phyloP scores from a whole-genome alignment of 2,888 invertebrate species.

The Ceratothoa steindachneri region DNA sequence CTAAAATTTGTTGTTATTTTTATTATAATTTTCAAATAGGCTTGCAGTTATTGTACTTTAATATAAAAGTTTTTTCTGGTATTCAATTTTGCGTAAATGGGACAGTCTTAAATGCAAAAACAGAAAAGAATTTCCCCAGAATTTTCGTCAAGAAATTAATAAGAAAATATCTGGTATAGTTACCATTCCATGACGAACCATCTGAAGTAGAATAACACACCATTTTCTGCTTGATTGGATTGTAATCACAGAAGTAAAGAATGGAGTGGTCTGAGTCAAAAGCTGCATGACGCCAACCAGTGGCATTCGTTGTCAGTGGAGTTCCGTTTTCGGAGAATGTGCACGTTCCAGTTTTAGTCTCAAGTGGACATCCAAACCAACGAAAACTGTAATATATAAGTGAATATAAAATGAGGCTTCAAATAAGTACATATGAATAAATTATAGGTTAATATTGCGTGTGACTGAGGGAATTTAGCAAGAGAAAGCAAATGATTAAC shows the following conservation, averaged over 20 bases:
- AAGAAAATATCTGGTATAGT: too few species aligned
- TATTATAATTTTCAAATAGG: too few species aligned
- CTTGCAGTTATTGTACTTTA: too few species aligned
- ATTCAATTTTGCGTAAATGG: too few species aligned
- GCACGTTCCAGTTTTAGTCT: conserved; percentile 6
- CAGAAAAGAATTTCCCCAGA: too few species aligned
- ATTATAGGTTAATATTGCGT: too few species aligned
- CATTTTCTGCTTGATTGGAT: conserved; percentile 18
- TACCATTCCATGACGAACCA: conserved; percentile 37
- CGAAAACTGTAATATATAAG: conserved; percentile 14
- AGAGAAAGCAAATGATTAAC: too few species aligned
- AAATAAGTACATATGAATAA: neutral
- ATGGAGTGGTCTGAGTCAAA: conserved; percentile 17
- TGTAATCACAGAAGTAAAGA: conserved; percentile 36
- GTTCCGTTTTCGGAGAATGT: neutral
- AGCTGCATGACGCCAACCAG: conserved; percentile 27
- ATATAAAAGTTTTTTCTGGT: too few species aligned
- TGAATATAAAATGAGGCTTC: neutral
- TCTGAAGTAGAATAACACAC: conserved; percentile 30
- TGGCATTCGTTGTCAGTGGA: conserved; percentile 13
- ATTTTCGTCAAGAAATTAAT: too few species aligned
- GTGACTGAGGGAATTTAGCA: too few species aligned
- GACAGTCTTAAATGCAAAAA: too few species aligned
- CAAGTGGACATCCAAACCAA: conserved; percentile 29
- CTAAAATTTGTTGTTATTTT: too few species aligned